Evolutionary conservation across 1,140 invertebrate genomes (phyloP).

Genomic region (Drosophila prosaltans): DNA sequence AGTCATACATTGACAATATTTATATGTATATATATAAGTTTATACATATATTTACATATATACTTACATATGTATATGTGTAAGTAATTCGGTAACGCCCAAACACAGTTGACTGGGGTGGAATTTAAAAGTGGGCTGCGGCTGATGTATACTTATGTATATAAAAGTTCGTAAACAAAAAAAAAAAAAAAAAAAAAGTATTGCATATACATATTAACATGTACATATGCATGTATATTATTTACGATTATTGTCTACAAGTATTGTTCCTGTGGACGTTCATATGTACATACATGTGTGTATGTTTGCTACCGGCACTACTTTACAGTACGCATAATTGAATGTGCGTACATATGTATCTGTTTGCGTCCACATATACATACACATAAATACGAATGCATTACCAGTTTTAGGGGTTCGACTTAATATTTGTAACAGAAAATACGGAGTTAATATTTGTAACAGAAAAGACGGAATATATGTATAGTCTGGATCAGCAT

Average conservation of each 20-base stretch:
- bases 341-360: not conserved
- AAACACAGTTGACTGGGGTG: conserved; percentile 8
- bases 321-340: not conserved
- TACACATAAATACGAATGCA: too few relatives aligned
- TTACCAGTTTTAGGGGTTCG: too few relatives aligned
- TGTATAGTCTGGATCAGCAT: too few relatives aligned
- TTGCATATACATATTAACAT: not conserved
- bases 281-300: not conserved
- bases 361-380: too few relatives aligned
- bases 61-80: not conserved
- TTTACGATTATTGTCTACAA: too few relatives aligned
- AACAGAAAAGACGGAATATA: too few relatives aligned
- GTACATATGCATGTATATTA: not conserved
- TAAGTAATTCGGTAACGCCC: conserved; percentile 13
- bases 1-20: not conserved
- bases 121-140: conserved; percentile 7
- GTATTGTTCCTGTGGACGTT: not conserved
- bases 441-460: too few relatives aligned
- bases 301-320: not conserved
- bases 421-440: too few relatives aligned
- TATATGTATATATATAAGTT: not conserved
- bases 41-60: not conserved
- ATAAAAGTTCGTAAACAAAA: not conserved
- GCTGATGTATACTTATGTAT: conserved; percentile 1
- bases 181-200: too few relatives aligned